Evolutionary conservation across 2,797 vertebrate species (phyloP), one percentile per base, ranked within the genome.

Genomic region (Sitta carolinensis): DNA sequence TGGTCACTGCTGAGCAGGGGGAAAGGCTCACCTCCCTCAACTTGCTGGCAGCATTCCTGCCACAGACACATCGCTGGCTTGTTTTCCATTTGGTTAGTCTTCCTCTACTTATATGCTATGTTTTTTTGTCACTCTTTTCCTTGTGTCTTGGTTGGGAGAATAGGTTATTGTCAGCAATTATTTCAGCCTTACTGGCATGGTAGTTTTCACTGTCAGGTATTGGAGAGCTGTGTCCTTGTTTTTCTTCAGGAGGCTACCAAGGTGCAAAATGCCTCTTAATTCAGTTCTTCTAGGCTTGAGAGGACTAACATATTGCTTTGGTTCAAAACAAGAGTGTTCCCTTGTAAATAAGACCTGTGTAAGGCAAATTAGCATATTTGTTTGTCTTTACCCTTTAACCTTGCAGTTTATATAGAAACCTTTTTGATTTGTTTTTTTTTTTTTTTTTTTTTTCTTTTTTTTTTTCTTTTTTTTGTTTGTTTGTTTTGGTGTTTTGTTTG

Each of bases 11-110:
- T 14, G 45, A 79, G 21, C 7, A 55, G n/a, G 34, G 21, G 16
- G 34, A 19, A 11, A 61, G 11, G 10, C 32, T 61, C 30, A 26
- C 17, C 38, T 69, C 18, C 16, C 21, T 47, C 0, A 1, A 19
- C 6, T 29, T 72, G 11, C 36, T 88, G 54, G 26, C 6, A 59
- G 26, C 18, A 13, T 11, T 67, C 32, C 45, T 84, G 32, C 15
- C 13, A 6, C 6, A 25, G 42, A 16, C 32, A 29, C 0, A 0
- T 29, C 6, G 3, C 38, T 76, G 32, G 2, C 16, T 64, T 9
- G 1, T 51, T 47, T 78, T 75, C 22, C n/a, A 7, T 9, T 29
- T 67, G 3, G 5, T 63, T 36, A 77, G 4, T 32, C 40, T 48
- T n/a, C 26, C 13, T 40, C 79, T 59, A 34, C 10, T 11, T 45